These are phyloP conservation scores for Zaprionus africanus DNA, from an alignment of 1,140 invertebrate genomes.

Conservation along the genomic window DNA sequence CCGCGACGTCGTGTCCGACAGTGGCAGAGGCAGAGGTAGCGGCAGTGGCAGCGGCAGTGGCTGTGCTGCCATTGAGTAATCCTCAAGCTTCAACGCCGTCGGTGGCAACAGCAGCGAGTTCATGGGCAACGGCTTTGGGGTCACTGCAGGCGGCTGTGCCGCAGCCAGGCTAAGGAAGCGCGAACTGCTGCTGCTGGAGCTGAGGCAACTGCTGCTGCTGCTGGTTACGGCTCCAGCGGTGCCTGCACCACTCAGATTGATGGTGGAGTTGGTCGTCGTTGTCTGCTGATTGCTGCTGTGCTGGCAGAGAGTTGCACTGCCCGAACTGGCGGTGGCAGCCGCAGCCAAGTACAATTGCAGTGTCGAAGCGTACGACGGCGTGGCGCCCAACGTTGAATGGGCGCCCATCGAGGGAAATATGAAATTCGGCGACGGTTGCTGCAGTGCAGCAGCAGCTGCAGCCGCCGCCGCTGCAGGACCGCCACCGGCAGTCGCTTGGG, in stretches of 20 bases:
- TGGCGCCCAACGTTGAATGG: conserved; percentile 64
- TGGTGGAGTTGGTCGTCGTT: conserved; percentile 73
- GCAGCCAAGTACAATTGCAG: conserved; percentile 86
- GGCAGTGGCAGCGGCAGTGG: conserved; percentile 55
- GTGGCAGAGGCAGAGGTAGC: conserved; percentile 44
- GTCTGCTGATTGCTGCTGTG: conserved; percentile 75
- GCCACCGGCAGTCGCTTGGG: conserved; percentile 86
- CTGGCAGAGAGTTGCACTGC: conserved; percentile 75
- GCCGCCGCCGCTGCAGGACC: conserved; percentile 86
- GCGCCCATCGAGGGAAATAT: conserved; percentile 80
- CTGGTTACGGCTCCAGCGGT: conserved; percentile 33
- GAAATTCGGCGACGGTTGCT: conserved; percentile 85
- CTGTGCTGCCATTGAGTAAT: conserved; percentile 56
- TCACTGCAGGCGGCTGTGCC: conserved; percentile 36
- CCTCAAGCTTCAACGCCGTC: conserved; percentile 71
- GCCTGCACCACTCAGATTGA: conserved; percentile 71
- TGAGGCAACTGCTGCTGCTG: conserved; percentile 55
- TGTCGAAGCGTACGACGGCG: conserved; percentile 86
- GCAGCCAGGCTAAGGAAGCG: conserved; percentile 63
- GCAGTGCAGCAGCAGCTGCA: conserved; percentile 86
- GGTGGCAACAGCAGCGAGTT: conserved; percentile 68
- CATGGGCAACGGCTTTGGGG: conserved; percentile 49
- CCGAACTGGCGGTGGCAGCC: conserved; percentile 75
- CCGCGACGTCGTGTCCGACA: conserved; percentile 53
- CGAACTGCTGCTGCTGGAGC: conserved; percentile 64